Evolutionary conservation across 2,888 invertebrate genomes (phyloP), one percentile per base, ranked within the genome.

Genomic region (Neoascia interrupta): DNA sequence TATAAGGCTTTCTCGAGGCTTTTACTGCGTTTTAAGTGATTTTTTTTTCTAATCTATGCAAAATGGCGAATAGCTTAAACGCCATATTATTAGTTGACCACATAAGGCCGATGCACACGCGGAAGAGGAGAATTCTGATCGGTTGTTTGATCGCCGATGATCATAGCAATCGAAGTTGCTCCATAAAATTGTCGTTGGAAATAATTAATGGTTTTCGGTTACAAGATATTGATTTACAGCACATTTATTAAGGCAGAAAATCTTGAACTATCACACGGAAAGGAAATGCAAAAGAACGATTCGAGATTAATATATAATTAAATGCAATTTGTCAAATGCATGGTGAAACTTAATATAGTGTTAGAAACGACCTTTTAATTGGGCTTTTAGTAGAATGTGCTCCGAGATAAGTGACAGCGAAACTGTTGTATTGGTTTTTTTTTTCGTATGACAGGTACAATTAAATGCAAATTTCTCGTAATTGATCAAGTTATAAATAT

Each of bases 151-250:
- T 39, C 23, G 51, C 8, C 8, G n/a, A 11, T 54, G 56, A 64
- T 58, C 58, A 13, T 34, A 34, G 58, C 37, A 54, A 70, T 72
- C 76, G n/a, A n/a, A 51, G 45, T 76, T 72, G 60, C 39, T 54
- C 58, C 41, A 72, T 72, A 39, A 72, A 61, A 54, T 64, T 79
- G 72, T 79, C 70, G 72, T 72, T 49, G 41, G 54, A 47, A 45
- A 66, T 79, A 79, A 79, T 79, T 72, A 61, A 36, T 72, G 49
- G 72, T 41, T 79, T 79, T 72, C 28, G 51, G 76, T 72, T 72
- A 43, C 72, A n/a, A n/a, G 36, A 64, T 72, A 79, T 79, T 79
- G 72, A 79, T 79, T 79, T 79, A 72, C 58, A 79, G 54, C 60
- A 37, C 54, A 66, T 66, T 76, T 37, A 76, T 60, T 76, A 64